Conservation (phyloP, 2,113 vertebrate species). For the Bubo scandiacus region DNA sequence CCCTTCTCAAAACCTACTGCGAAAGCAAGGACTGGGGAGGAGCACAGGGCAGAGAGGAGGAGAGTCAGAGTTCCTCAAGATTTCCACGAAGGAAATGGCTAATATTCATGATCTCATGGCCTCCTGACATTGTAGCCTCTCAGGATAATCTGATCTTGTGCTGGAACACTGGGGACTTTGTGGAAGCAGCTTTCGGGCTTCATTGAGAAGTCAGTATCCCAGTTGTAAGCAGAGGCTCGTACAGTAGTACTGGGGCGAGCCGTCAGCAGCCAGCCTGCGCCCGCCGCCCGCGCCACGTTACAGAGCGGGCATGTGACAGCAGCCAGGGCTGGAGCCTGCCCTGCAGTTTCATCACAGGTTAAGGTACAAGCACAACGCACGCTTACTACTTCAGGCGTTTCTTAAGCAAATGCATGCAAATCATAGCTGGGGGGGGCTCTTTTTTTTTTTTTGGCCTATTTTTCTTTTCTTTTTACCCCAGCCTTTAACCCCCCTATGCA, state of each 20-base stretch:
- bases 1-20: background rate
- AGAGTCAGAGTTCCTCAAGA: constrained; percentile 8
- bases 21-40: background rate
- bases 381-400: constrained; percentile 42
- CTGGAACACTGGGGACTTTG: background rate
- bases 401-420: constrained; percentile 44
- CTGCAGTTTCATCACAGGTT: constrained; percentile 77
- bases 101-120: background rate
- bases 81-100: constrained; percentile 28
- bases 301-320: constrained; percentile 68
- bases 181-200: constrained; percentile 14
- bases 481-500: background rate
- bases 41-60: background rate
- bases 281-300: constrained; percentile 63
- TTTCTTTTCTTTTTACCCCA: background rate
- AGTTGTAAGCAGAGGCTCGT: constrained; percentile 58
- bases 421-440: background rate
- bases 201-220: constrained; percentile 47
- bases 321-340: constrained; percentile 65
- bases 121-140: constrained; percentile 24
- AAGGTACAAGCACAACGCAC: constrained; percentile 67
- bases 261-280: constrained; percentile 41
- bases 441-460: background rate
- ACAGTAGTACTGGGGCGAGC: constrained; percentile 64
- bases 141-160: background rate